phyloP scores from a whole-genome alignment of 1,140 invertebrate species.

The Brachionus koreanus region DNA sequence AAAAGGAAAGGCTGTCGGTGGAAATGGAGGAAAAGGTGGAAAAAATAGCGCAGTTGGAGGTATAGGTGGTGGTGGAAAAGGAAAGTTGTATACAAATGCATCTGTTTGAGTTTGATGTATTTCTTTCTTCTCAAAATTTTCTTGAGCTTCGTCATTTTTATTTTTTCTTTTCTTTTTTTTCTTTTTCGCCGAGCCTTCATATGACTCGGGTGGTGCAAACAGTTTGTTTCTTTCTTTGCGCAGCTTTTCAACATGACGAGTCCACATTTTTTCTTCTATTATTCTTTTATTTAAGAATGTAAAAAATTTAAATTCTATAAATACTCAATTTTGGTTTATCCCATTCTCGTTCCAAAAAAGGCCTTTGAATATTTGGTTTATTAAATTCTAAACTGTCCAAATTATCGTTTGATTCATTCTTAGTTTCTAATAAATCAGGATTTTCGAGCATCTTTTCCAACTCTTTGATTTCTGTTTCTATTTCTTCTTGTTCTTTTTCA shows the following conservation, averaged over 20 bases:
- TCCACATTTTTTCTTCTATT: constrained; percentile 41
- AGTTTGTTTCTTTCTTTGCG: constrained; percentile 17
- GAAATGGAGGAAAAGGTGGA: background rate
- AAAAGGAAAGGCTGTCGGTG: background rate
- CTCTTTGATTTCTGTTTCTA: background rate
- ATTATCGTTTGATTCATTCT: background rate
- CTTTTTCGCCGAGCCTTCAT: background rate
- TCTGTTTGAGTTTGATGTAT: background rate
- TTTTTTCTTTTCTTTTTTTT: constrained; percentile 21
- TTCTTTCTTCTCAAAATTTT: background rate
- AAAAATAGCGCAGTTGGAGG: background rate
- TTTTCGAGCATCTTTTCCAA: background rate
- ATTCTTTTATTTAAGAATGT: too few relatives aligned
- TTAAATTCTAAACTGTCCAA: background rate
- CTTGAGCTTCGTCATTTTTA: background rate
- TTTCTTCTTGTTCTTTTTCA: constrained; percentile 9
- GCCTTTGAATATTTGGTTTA: background rate
- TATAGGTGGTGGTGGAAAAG: background rate
- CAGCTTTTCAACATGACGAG: constrained; percentile 33
- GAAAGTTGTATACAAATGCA: background rate
- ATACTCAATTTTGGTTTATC: constrained; percentile 44
- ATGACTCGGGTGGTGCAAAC: constrained; percentile 29
- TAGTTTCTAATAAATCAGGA: background rate
- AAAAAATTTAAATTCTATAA: background rate
- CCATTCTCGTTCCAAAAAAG: constrained; percentile 39